These are phyloP conservation scores for Acromyrmex echinatior DNA, from an alignment of 1,140 invertebrate genomes.

Conservation along the genomic window DNA sequence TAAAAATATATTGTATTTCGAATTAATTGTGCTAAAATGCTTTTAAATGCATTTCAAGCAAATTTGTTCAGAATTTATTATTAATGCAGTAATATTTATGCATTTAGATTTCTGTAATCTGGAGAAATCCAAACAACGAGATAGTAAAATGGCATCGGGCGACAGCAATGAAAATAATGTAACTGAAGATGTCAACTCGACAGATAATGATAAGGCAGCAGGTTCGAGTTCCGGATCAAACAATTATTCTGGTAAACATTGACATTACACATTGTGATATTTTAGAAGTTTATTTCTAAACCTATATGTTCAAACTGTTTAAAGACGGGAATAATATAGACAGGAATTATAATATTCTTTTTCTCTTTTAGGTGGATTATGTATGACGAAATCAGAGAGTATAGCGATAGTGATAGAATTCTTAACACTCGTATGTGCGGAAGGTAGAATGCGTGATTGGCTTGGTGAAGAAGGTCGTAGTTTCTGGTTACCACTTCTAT, in stretches of 20 bases:
- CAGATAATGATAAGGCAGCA: constrained; percentile 86
- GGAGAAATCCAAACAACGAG: constrained; percentile 74
- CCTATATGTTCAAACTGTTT: not conserved
- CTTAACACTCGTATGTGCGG: constrained; percentile 92
- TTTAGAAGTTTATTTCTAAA: not conserved
- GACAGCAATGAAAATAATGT: constrained; percentile 55
- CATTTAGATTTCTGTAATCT: constrained; percentile 86
- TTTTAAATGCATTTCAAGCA: not conserved
- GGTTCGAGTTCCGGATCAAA: constrained; percentile 70
- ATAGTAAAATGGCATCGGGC: constrained; percentile 59
- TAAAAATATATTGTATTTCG: too few species aligned
- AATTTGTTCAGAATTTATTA: not conserved
- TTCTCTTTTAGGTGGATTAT: constrained; percentile 71
- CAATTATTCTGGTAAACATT: constrained; percentile 54
- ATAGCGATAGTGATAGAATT: constrained; percentile 92
- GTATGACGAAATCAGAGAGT: constrained; percentile 87
- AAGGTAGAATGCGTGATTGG: constrained; percentile 95
- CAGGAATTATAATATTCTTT: constrained; percentile 8
- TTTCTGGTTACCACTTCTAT: constrained; percentile 94
- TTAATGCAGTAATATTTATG: not conserved
- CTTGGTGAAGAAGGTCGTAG: constrained; percentile 92
- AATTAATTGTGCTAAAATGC: not conserved
- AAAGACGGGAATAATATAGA: not conserved
- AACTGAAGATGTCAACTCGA: constrained; percentile 75
- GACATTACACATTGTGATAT: not conserved